Base-by-base conservation (phyloP, 2,797 vertebrate genomes). In the Hemitrygon akajei region DNA sequence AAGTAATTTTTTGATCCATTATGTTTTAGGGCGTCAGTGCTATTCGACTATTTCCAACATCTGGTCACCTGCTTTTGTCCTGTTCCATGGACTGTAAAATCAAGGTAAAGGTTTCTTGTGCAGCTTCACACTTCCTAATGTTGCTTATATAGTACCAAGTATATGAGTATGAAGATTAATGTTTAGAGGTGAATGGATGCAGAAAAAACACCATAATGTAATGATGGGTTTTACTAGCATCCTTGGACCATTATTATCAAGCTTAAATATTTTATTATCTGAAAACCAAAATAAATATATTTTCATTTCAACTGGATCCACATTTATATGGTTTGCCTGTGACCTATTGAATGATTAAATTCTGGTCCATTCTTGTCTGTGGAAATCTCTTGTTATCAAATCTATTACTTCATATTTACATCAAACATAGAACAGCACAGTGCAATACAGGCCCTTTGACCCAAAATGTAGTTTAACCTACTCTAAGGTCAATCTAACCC, bases 51-150 rank as follows among this genome's bases (percentile, higher is more conserved):
- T 99, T 98, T 95, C 99, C 99, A 37, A 95, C 95, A 0, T 99
- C 99, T 93, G 99, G 98, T 93, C 99, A 99, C 95, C 96, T 99
- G 73, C 95, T 99, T 95, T 97, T 99, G 75, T 99, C 99, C 94
- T 97, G 95, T 95, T 99, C 99, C 94, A 99, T 99, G 98, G 99
- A 99, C 95, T 99, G 98, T 96, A 99, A 99, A 96, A 99, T 99
- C 95, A 99, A 99, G 98, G 98, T 99, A 95, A 96, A 96, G 47
- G 27, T 92, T 92, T 92, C 3, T 30, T 75, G 69, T 69, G 56
- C 12, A 30, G 14, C 63, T 91, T 91, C 47, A 93, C 60, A 93
- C 0, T 75, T 76, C 71, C 40, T 47, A 40, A 80, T 37, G 66
- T 3, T n/a, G 69, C 73, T 93, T 30, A 34, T 63, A 27, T 14